Evolutionary conservation across 2,888 invertebrate species (phyloP).

Genomic region (Micoletzkya japonica): DNA sequence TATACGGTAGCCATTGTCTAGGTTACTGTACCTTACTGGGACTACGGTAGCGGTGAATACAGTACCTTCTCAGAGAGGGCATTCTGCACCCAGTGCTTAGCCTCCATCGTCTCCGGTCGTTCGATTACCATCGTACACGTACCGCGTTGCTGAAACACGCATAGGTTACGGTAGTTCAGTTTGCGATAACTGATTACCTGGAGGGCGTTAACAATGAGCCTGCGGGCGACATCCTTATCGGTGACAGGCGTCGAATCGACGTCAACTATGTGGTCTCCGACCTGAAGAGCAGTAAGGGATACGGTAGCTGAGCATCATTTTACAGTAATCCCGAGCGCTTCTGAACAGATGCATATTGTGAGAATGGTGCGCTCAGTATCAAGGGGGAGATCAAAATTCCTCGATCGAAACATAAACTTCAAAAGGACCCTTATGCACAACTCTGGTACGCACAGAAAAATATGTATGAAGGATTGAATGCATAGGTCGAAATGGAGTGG

Average conservation of each 20-base stretch:
- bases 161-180: neutral
- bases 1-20: neutral
- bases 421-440: no score
- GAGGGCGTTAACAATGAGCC: conserved; percentile 37
- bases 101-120: conserved; percentile 39
- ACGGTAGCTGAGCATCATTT: neutral
- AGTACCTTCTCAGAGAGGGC: conserved; percentile 33
- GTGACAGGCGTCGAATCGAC: conserved; percentile 40
- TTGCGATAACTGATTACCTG: conserved; percentile 21
- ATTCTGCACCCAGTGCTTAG: conserved; percentile 35
- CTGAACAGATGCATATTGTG: no score
- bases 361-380: no score
- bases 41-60: neutral
- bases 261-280: conserved; percentile 43
- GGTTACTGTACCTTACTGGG: neutral
- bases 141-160: conserved; percentile 28
- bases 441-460: no score
- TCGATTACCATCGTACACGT: conserved; percentile 36
- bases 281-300: neutral
- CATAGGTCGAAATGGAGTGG: no score
- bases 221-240: conserved; percentile 44
- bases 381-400: no score
- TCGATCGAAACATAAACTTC: no score
- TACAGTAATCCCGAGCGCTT: neutral
- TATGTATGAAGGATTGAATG: no score